Evolutionary conservation across 2,113 vertebrate genomes (phyloP).

Genomic region (Australoheros scitulus): DNA sequence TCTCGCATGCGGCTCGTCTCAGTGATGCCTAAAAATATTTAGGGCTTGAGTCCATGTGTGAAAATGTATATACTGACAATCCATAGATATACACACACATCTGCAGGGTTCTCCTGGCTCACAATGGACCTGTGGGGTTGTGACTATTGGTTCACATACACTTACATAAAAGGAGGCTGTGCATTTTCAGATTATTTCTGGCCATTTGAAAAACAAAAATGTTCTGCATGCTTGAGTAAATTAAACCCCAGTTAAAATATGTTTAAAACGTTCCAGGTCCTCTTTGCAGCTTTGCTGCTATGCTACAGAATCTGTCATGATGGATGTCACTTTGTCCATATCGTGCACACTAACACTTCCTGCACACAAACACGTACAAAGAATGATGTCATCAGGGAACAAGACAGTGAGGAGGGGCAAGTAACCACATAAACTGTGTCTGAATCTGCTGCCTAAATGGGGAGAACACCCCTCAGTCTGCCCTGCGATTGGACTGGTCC

Average conservation of each 20-base stretch:
- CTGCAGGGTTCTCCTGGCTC: not conserved
- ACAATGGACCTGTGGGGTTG: not conserved
- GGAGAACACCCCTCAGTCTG: constrained; percentile 43
- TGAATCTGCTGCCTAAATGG: constrained; percentile 11
- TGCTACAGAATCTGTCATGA: not conserved
- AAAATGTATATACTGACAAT: not conserved
- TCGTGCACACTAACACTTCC: not conserved
- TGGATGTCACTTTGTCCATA: constrained; percentile 1
- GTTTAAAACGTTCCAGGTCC: not conserved
- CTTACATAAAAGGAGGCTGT: not conserved
- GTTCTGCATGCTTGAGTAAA: not conserved
- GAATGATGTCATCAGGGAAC: constrained; percentile 54
- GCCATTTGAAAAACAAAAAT: not conserved
- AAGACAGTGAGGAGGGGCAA: constrained; percentile 16
- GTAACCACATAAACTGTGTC: constrained; percentile 11
- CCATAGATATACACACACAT: not conserved
- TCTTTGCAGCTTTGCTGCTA: not conserved
- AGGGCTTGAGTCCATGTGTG: not conserved
- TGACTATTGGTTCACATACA: not conserved
- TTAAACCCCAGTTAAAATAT: not conserved
- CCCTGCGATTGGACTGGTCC: constrained; percentile 45
- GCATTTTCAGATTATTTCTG: not conserved
- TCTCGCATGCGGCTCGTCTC: not conserved
- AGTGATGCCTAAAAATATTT: not conserved
- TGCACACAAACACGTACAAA: constrained; percentile 21